Base-by-base conservation (phyloP, 2,797 vertebrate species). In the Spatula clypeata region DNA sequence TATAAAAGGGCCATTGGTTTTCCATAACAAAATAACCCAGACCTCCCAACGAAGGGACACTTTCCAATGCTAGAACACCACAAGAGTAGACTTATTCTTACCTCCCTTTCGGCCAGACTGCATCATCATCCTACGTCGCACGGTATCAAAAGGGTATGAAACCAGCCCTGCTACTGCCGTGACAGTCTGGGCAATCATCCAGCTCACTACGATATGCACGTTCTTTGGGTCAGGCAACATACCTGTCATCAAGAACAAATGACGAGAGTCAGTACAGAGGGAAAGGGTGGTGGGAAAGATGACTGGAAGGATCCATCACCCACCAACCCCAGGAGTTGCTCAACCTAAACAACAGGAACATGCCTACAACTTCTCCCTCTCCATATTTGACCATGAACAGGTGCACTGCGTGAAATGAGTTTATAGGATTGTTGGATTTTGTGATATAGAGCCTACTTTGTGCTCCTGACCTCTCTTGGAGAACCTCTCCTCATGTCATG, bases 71-170 rank as follows among this genome's bases (percentile, higher is more conserved):
- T 29, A 73, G 17, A 83, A 31, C 11, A 62, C n/a, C 12, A 40
- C 0, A 89, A 13, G 12, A 61, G 17, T 32, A 60, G 14, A 13
- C 24, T 79, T 77, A 29, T 62, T 29, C 99, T 99, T 98, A 99
- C 99, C 99, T 99, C 99, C 99, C 98, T 99, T 99, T 90, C 99
- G 99, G 91, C 99, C 99, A 31, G 99, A 99, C 98, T 99, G 99
- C 99, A 99, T 99, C 99, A 99, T 99, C 99, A 99, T 99, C 97
- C 99, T 99, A 98, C 99, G 99, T 86, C 99, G 98, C 96, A 99
- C 99, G 2, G 99, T 99, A 98, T 99, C 99, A 58, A 99, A 99
- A 69, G 99, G 99, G 88, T 99, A 99, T 57, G 99, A 99, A 94
- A 99, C 96, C 70, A 99, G 95, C 60, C 99, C 99, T 2, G 99